Percentiles rank a stretch among this genome's conserved stretches.
Conservation (phyloP, 2,797 vertebrate genomes). For the Acanthornis magna region DNA sequence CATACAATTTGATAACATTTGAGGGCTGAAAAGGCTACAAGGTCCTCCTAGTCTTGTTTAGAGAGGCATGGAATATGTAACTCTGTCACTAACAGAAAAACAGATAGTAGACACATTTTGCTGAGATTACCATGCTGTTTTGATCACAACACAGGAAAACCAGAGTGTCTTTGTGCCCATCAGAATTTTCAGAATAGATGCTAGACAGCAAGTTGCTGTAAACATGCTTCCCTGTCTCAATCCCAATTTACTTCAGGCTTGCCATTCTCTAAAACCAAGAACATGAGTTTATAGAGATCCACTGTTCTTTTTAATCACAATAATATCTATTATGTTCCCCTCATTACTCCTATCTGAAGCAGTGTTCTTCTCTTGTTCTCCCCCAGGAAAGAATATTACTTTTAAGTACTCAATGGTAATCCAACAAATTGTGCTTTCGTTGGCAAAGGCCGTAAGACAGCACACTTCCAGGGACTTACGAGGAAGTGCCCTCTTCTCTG, state of each 20-base stretch:
- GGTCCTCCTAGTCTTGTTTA: neutral
- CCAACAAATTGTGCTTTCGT: neutral
- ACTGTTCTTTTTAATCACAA: slow-evolving; percentile 23
- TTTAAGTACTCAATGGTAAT: slow-evolving; percentile 18
- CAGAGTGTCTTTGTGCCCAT: neutral
- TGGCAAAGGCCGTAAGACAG: neutral
- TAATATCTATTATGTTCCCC: neutral
- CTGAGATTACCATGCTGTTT: neutral
- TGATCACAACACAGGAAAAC: neutral
- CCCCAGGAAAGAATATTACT: slow-evolving; percentile 13
- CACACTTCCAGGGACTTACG: neutral
- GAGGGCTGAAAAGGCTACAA: neutral
- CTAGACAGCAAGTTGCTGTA: neutral
- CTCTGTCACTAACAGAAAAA: neutral
- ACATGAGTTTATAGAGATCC: slow-evolving; percentile 30
- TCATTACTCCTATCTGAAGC: neutral
- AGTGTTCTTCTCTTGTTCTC: neutral
- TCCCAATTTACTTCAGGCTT: slow-evolving; percentile 30
- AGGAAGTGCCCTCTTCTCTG: neutral
- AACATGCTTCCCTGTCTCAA: neutral
- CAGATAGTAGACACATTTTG: neutral
- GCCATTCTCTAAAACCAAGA: slow-evolving; percentile 29
- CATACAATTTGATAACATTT: neutral
- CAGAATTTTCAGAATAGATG: neutral
- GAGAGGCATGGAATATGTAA: neutral